Evolutionary conservation across 2,113 vertebrate genomes (phyloP), one percentile per base, ranked within the genome.

Genomic region (Paedocypris sp.): DNA sequence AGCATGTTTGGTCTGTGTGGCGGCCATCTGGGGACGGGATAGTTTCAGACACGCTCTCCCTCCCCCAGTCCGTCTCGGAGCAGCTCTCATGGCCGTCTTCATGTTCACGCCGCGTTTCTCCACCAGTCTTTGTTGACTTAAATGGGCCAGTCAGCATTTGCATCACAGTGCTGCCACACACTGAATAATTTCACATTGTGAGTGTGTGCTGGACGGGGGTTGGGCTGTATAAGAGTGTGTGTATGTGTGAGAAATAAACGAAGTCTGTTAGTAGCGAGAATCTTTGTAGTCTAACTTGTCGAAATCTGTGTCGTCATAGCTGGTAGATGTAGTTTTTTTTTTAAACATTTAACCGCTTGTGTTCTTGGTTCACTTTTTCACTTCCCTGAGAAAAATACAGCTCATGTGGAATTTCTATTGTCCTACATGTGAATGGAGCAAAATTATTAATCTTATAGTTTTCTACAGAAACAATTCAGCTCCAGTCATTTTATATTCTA

Each of bases 121-220:
- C 77, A 69, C 80, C 67, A 87, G 84, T 84, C 77, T 86, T 85
- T 85, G 77, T 83, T 81, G 67, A 67, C 68, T 74, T 47, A 57
- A 42, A 73, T 57, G 68, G 73, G 74, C 72, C 76, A 75, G 74
- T 67, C 66, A 22, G 47, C 73, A 85, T 86, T 85, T 79, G 79
- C 78, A 83, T 77, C 77, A 85, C 82, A 87, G 86, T 79, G 77
- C 68, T 5, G 56, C 68, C 57, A 66, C n/a, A n/a, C 57, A 25
- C 67, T 71, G 62, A 79, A 72, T 11, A 15, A 35, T 54, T 56
- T 31, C 20, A 26, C 19, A 52, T 23, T 11, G 38, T 32, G 35
- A 52, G 46, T 49, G 54, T 43, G 39, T 64, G 20, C n/a, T n/a
- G n/a, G n/a, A n/a, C n/a, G n/a, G n/a, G n/a, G n/a, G n/a, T n/a